Evolutionary conservation across 2,797 vertebrate genomes (phyloP).

Genomic region (Lithobates sylvaticus): DNA sequence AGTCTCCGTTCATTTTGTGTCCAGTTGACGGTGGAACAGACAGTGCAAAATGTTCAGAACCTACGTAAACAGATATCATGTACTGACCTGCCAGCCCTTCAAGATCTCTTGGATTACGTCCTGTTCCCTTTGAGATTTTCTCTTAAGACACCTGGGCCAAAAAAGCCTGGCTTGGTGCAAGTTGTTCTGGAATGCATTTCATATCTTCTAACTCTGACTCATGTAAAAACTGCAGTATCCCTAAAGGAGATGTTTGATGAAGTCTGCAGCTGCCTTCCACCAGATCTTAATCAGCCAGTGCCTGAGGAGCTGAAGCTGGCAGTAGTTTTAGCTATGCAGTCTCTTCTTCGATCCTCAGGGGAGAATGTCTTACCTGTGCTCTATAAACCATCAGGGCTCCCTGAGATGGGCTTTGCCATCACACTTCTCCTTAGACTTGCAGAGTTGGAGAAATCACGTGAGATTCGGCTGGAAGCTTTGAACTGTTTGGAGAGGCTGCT

Average conservation of each 20-base stretch:
- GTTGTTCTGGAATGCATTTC: constrained; percentile 81
- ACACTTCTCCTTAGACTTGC: constrained; percentile 86
- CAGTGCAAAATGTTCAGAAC: constrained; percentile 78
- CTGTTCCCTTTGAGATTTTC: constrained; percentile 92
- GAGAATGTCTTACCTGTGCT: constrained; percentile 82
- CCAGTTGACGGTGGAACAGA: constrained; percentile 85
- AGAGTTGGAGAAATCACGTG: constrained; percentile 85
- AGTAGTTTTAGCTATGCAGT: constrained; percentile 79
- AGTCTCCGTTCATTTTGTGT: constrained; percentile 89
- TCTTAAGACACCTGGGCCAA: constrained; percentile 83
- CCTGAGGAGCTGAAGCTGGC: constrained; percentile 89
- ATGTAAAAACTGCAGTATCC: constrained; percentile 83
- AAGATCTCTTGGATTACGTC: constrained; percentile 93
- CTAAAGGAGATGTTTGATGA: constrained; percentile 88
- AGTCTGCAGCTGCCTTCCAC: constrained; percentile 85
- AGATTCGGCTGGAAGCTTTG: constrained; percentile 83
- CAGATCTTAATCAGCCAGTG: constrained; percentile 72
- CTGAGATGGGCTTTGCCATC: constrained; percentile 86
- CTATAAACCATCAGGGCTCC: constrained; percentile 84
- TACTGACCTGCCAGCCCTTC: constrained; percentile 83
- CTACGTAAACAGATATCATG: constrained; percentile 77
- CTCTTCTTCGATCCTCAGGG: constrained; percentile 85
- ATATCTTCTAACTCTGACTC: constrained; percentile 83
- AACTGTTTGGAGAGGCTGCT: constrained; percentile 82
- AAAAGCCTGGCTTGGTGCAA: constrained; percentile 81